Conservation (phyloP, 2,797 vertebrate genomes). For the Cossypha dichroa region DNA sequence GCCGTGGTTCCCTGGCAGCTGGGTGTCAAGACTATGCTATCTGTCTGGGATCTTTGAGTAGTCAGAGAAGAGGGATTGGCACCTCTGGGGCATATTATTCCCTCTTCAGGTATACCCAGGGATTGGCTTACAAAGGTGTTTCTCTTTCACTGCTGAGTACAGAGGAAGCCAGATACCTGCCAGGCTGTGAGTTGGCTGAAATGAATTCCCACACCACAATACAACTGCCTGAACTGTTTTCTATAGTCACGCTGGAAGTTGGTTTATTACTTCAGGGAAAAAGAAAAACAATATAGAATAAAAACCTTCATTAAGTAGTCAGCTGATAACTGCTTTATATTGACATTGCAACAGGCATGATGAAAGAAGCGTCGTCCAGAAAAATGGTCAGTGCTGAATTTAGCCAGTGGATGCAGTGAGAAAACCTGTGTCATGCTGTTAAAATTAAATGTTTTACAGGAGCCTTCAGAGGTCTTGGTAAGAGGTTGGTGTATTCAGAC, state of each 20-base stretch:
- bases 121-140: background rate
- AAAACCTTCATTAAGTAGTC: background rate
- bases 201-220: background rate
- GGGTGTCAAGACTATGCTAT: conserved; percentile 22
- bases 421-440: background rate
- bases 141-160: background rate
- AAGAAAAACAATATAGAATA: background rate
- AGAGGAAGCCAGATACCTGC: background rate
- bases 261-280: background rate
- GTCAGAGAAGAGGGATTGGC: conserved; percentile 41
- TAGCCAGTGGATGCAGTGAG: background rate
- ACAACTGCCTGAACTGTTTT: background rate
- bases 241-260: background rate
- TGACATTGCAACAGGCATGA: background rate
- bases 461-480: background rate
- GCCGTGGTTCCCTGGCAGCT: background rate
- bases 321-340: background rate
- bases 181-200: background rate
- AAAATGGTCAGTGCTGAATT: background rate
- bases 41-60: conserved; percentile 56
- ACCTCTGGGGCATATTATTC: conserved; percentile 49
- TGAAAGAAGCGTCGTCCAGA: background rate
- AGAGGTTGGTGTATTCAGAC: background rate
- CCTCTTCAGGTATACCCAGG: background rate
- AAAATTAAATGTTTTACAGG: background rate